Percentiles rank a stretch among this genome's conserved stretches.
Evolutionary conservation across 2,888 invertebrate species (phyloP).

Genomic region (Eupithecia inturbata): DNA sequence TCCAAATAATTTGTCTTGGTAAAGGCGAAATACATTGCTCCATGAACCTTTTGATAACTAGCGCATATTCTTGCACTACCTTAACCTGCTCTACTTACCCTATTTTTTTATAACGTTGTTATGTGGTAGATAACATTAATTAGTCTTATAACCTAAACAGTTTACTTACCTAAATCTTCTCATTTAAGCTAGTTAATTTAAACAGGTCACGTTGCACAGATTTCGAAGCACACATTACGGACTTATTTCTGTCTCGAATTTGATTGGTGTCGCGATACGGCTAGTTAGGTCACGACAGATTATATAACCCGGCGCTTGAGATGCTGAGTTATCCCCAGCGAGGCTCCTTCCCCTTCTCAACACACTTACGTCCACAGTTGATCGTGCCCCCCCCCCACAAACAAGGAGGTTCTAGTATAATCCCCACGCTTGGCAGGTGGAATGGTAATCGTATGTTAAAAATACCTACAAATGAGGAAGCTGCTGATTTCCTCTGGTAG

Average conservation of each 20-base stretch:
- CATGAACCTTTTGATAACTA: slow-evolving; percentile 59
- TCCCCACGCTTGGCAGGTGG: background rate
- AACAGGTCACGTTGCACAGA: slow-evolving; percentile 38
- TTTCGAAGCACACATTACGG: slow-evolving; percentile 38
- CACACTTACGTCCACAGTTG: background rate
- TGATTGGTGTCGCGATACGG: slow-evolving; percentile 32
- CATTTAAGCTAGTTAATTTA: background rate
- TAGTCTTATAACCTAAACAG: background rate
- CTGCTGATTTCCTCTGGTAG: background rate
- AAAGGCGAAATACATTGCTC: slow-evolving; percentile 51
- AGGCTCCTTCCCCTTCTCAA: background rate
- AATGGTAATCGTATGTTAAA: too few relatives aligned
- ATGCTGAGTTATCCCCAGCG: slow-evolving; percentile 7
- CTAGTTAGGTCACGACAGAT: slow-evolving; percentile 53
- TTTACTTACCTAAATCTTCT: slow-evolving; percentile 1
- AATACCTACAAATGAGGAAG: background rate
- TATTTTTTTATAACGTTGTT: background rate
- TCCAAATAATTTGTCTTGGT: slow-evolving; percentile 57
- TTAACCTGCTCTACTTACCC: background rate
- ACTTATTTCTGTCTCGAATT: slow-evolving; percentile 27
- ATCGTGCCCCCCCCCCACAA: background rate
- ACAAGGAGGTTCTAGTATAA: background rate
- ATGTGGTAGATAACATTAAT: background rate
- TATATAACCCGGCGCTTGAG: slow-evolving; percentile 53
- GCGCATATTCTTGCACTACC: slow-evolving; percentile 50